phyloP scores from a whole-genome alignment of 2,113 vertebrate genomes.

The Hiodon tergisus region DNA sequence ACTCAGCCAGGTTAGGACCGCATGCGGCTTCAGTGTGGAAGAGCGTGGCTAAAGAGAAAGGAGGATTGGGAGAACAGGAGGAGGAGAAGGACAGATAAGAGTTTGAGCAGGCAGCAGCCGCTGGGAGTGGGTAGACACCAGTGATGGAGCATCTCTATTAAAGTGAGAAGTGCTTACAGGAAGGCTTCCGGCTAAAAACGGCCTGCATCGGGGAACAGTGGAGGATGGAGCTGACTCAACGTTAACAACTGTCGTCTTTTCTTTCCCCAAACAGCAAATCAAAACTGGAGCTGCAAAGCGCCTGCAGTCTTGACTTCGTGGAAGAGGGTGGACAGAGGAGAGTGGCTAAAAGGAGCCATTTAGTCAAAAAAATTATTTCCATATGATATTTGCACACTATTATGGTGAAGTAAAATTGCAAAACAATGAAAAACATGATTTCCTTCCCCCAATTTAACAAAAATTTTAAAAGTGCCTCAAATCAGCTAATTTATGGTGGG shows the following conservation, averaged over 20 bases:
- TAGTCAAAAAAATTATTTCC: no score
- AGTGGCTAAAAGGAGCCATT: not conserved
- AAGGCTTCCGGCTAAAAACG: conserved; percentile 28
- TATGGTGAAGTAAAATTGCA: no score
- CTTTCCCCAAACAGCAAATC: conserved; percentile 29
- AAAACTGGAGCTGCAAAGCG: conserved; percentile 37
- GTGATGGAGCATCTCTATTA: conserved; percentile 28
- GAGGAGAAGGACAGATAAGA: not conserved
- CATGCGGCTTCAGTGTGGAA: no score
- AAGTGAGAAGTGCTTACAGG: conserved; percentile 22
- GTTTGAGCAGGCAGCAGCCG: not conserved
- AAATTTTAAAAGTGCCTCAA: no score
- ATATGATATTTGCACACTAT: no score
- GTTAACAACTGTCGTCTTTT: conserved; percentile 30
- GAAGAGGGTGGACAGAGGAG: not conserved
- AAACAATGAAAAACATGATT: no score
- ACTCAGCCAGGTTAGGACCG: no score
- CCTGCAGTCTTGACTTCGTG: conserved; percentile 29
- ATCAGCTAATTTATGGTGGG: no score
- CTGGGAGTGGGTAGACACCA: not conserved
- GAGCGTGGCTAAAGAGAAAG: not conserved
- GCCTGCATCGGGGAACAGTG: conserved; percentile 23
- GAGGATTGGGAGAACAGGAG: not conserved
- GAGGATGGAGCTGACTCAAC: conserved; percentile 20
- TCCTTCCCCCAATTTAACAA: no score